Evolutionary conservation across 2,113 vertebrate species (phyloP).

Genomic region (Lontra canadensis): DNA sequence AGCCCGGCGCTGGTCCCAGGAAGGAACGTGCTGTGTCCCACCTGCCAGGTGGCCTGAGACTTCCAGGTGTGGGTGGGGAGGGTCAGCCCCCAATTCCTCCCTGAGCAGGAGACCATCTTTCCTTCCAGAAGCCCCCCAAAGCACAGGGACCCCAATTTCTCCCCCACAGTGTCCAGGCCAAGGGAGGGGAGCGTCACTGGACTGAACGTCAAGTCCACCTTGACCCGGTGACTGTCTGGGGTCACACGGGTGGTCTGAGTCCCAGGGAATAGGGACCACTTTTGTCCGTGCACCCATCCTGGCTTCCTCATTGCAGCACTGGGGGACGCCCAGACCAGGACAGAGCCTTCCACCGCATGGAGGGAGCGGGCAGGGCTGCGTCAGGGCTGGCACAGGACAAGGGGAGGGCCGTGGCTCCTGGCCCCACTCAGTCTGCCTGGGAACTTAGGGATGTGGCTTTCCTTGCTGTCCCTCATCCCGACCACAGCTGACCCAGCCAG

Average conservation of each 20-base stretch:
- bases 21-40: background rate
- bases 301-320: background rate
- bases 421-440: background rate
- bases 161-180: too few species aligned
- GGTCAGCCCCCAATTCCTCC: background rate
- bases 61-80: background rate
- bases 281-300: accelerated
- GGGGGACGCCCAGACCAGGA: too few species aligned
- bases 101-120: accelerated
- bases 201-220: too few species aligned
- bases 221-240: background rate
- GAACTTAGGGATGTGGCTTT: background rate
- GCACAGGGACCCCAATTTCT: background rate
- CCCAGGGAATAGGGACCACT: accelerated
- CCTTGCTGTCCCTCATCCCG: accelerated
- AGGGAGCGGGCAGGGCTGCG: accelerated
- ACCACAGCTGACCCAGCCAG: background rate
- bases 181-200: too few species aligned
- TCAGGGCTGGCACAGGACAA: background rate
- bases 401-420: accelerated
- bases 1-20: background rate
- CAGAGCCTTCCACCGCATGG: accelerated
- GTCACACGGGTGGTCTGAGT: accelerated
- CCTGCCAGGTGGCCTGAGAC: background rate
- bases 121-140: background rate